Evolutionary conservation across 2,113 vertebrate species (phyloP).

Genomic region (Sorex araneus): DNA sequence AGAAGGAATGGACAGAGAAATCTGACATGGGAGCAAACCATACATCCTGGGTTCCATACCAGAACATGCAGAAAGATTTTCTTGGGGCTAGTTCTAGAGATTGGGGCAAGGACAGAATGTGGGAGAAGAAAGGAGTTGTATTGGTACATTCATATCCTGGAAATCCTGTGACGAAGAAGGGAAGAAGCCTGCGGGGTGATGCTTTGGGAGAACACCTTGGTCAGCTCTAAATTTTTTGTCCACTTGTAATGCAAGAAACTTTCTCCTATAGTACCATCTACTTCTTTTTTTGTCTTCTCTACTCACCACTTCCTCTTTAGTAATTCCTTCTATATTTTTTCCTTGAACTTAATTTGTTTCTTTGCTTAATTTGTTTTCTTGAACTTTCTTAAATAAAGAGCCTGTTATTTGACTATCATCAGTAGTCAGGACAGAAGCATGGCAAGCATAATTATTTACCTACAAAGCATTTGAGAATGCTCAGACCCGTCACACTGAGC

Average conservation of each 20-base stretch:
- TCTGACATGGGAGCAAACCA: no score
- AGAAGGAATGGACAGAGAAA: no score
- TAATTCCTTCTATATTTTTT: background rate
- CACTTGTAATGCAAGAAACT: no score
- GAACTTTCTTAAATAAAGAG: background rate
- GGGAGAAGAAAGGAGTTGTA: background rate
- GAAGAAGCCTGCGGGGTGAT: background rate
- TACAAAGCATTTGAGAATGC: background rate
- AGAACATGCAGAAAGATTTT: background rate
- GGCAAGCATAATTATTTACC: background rate
- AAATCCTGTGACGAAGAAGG: no score
- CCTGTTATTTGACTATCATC: background rate
- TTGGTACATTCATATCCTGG: background rate
- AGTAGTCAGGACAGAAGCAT: no score
- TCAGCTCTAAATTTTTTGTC: background rate
- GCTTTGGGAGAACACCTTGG: no score
- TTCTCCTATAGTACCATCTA: accelerated
- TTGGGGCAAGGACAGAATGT: background rate
- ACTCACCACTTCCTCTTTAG: background rate
- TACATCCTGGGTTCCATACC: background rate
- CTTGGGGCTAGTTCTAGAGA: background rate
- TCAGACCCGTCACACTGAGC: background rate
- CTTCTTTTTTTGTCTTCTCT: no score
- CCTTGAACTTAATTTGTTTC: background rate
- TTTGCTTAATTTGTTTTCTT: background rate